phyloP scores from a whole-genome alignment of 1,140 invertebrate genomes.

The Aleiodes sp. region DNA sequence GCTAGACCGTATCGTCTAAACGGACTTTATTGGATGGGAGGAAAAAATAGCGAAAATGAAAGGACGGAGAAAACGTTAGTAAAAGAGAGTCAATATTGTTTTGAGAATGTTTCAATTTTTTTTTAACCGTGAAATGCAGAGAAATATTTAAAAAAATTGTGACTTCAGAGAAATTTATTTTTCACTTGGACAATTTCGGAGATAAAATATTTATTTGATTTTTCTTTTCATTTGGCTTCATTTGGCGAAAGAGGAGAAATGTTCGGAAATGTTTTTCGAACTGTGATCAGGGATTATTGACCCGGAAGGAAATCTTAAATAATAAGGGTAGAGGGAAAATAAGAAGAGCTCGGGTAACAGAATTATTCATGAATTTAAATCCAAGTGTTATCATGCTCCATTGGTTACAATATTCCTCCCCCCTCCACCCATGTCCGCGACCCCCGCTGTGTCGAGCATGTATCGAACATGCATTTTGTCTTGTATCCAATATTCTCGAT shows the following conservation, averaged over 20 bases:
- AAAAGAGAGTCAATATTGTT: no score
- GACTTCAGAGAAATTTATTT: no score
- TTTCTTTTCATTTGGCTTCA: not conserved
- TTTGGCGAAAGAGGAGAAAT: not conserved
- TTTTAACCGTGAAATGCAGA: no score
- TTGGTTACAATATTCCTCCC: constrained; percentile 39
- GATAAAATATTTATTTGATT: not conserved
- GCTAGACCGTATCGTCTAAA: not conserved
- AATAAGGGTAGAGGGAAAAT: not conserved
- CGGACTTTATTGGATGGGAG: constrained; percentile 1
- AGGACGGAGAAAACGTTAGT: no score
- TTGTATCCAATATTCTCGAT: no score
- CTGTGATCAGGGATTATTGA: not conserved
- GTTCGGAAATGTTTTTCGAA: not conserved
- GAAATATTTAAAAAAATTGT: no score
- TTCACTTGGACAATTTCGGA: no score
- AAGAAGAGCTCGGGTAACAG: constrained; percentile 24
- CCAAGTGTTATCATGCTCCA: constrained; percentile 51
- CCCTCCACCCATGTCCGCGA: not conserved
- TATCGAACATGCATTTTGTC: no score
- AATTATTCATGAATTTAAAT: constrained; percentile 62
- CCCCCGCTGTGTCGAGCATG: no score
- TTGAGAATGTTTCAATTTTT: no score
- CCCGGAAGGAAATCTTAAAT: not conserved
- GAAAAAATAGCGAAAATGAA: no score